A percentile compares a stretch with the other conserved stretches of the same genome.
phyloP scores from a whole-genome alignment of 2,888 invertebrate species.

The Agrochola circellaris region DNA sequence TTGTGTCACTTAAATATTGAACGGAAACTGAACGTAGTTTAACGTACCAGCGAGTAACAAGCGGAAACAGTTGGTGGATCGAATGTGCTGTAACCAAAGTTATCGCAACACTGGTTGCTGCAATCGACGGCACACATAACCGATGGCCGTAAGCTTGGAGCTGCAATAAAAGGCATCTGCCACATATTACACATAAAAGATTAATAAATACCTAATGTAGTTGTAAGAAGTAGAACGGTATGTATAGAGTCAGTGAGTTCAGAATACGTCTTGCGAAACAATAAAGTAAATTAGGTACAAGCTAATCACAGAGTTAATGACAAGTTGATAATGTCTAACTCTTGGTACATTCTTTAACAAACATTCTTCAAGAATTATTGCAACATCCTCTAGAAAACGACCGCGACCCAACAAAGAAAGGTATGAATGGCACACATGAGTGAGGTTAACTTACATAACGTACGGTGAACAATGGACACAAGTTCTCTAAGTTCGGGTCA shows the following conservation, averaged over 20 bases:
- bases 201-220: constrained; percentile 7
- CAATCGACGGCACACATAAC: constrained; percentile 78
- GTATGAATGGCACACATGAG: constrained; percentile 36
- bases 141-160: constrained; percentile 67
- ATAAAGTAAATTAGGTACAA: not conserved
- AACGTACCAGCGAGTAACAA: constrained; percentile 56
- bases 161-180: constrained; percentile 50
- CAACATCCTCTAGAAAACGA: constrained; percentile 41
- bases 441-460: constrained; percentile 47
- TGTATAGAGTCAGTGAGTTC: not conserved
- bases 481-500: constrained; percentile 39
- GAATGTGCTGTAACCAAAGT: constrained; percentile 74
- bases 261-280: constrained; percentile 15
- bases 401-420: constrained; percentile 43
- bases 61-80: constrained; percentile 64
- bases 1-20: constrained; percentile 22
- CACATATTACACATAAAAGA: constrained; percentile 34
- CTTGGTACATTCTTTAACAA: not conserved
- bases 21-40: constrained; percentile 45
- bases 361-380: constrained; percentile 28
- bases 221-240: constrained; percentile 25
- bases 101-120: constrained; percentile 74
- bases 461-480: constrained; percentile 37
- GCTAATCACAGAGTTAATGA: constrained; percentile 11
- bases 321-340: constrained; percentile 17